These are phyloP conservation scores for Amiota mariae DNA, from an alignment of 2,888 invertebrate species.

Conservation along the genomic window DNA sequence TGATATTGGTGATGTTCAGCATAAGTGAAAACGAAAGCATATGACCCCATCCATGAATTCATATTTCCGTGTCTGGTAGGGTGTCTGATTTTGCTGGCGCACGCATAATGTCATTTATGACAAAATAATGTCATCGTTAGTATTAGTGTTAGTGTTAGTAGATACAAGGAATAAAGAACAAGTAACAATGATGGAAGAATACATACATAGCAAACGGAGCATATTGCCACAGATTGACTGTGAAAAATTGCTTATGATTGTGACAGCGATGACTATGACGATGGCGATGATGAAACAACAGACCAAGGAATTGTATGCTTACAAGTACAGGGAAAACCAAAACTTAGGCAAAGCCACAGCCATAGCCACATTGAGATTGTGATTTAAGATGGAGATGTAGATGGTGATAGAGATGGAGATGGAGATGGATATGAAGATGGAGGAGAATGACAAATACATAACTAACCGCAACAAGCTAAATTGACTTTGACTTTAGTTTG, in stretches of 20 bases:
- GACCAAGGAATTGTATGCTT: no score
- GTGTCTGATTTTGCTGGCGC: not conserved
- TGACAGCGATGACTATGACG: not conserved
- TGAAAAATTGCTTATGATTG: constrained; percentile 4
- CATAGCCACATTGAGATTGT: not conserved
- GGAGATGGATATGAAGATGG: not conserved
- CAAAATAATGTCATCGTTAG: constrained; percentile 59
- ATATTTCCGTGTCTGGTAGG: not conserved
- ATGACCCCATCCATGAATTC: not conserved
- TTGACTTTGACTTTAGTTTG: constrained; percentile 9
- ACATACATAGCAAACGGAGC: not conserved
- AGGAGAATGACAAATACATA: not conserved
- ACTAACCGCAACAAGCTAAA: not conserved
- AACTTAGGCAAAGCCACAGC: not conserved
- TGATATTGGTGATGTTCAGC: not conserved
- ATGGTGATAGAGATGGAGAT: not conserved
- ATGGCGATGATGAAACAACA: no score
- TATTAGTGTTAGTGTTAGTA: constrained; percentile 28
- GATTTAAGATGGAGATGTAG: not conserved
- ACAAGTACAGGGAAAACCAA: not conserved
- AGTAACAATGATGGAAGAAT: not conserved
- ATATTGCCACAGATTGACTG: constrained; percentile 26
- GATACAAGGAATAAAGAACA: not conserved
- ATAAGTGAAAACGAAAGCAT: not conserved
- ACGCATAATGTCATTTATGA: constrained; percentile 60